Percentiles rank a stretch among this genome's conserved stretches.
These are phyloP conservation scores for Microtus richardsoni DNA, from an alignment of 2,113 vertebrate genomes.

Conservation along the genomic window DNA sequence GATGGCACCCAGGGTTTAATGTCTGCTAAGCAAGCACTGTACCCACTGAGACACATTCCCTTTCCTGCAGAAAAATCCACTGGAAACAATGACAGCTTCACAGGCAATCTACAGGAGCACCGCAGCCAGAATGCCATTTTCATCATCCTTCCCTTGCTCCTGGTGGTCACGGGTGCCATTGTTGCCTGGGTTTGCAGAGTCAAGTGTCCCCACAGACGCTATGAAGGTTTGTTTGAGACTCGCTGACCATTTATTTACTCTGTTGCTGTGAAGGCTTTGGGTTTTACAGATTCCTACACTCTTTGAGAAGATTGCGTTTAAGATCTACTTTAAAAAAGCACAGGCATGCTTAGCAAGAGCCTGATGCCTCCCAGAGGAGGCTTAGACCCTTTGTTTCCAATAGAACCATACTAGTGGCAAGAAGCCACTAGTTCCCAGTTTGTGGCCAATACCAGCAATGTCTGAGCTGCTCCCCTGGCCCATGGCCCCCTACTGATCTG, in stretches of 20 bases:
- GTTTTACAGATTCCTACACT: not conserved
- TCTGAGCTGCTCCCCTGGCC: not conserved
- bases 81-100: not conserved
- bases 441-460: no score
- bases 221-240: not conserved
- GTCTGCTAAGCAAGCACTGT: not conserved
- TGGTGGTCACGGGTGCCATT: fast-evolving
- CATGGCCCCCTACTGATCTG: fast-evolving
- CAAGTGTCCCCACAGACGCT: fast-evolving
- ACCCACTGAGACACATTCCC: not conserved
- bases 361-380: not conserved
- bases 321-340: not conserved
- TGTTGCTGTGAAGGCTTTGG: fast-evolving
- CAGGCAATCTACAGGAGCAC: fast-evolving
- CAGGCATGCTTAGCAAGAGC: no score
- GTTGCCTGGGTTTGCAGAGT: fast-evolving
- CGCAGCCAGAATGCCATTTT: fast-evolving
- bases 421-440: not conserved
- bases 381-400: not conserved
- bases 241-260: fast-evolving
- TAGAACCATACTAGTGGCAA: fast-evolving
- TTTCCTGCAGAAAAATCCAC: not conserved
- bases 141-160: fast-evolving
- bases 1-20: not conserved
- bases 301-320: not conserved